Base-by-base conservation (phyloP, 2,888 invertebrate genomes). In the Iphiclides podalirius region DNA sequence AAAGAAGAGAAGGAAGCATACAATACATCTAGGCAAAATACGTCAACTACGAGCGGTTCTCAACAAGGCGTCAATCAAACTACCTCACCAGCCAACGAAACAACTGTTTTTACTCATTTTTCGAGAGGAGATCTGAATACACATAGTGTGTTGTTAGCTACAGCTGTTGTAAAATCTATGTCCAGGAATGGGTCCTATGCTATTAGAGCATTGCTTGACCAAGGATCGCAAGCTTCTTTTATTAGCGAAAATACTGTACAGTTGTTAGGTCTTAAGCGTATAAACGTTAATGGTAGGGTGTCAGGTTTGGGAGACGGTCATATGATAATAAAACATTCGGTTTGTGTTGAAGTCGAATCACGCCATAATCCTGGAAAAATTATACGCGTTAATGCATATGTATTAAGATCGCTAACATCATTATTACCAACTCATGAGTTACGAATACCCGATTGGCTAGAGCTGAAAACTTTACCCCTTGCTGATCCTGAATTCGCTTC, bases 301-400 rank as follows among this genome's bases (percentile, higher is more conserved):
- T 55, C 59, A 34, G 59, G 60, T 6, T 9, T 64, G 6, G 60
- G 60, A 9, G 52, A 57, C 4, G 52, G 52, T 40, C 37, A 49
- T 34, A 41, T 35, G 4, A 47, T 37, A 17, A 49, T 46, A 8
- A 63, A 58, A 28, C 2, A 43, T 26, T 52, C 47, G 47, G 55
- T 58, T n/a, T 35, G 37, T 11, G n/a, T 61, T 1, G 1, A 12
- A 7, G 1, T 61, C 7, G 34, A 53, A 23, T 60, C 61, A 28
- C 28, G 34, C 1, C 31, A 50, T 11, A 39, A 53, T 33, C 44
- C 53, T 11, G 34, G 16, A 2, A 9, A 16, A n/a, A 34, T 14
- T 4, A 33, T 60, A 4, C 12, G 28, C n/a, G 47, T 60, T 2
- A 53, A 51, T 16, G 63, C 61, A 2, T 63, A 40, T 44, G 56